Percentiles rank a stretch among this genome's conserved stretches.
Conservation (phyloP, 2,888 invertebrate species). For the Eupithecia tripunctaria region DNA sequence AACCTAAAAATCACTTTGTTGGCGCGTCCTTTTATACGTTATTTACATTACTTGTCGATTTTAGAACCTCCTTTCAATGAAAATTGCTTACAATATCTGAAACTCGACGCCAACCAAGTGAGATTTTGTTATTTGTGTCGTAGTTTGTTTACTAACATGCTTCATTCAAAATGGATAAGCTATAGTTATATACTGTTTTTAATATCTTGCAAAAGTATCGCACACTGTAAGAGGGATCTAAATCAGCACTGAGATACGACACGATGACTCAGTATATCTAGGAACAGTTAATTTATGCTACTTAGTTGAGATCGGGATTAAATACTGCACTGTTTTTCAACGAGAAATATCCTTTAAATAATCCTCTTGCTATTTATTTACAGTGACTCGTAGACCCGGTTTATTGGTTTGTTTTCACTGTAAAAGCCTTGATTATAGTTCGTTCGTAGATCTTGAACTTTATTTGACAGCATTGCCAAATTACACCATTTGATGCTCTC, state of each 20-base stretch:
- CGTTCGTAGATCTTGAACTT: too few species aligned
- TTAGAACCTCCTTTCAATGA: too few species aligned
- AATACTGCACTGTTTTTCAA: conserved; percentile 1
- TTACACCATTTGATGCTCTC: too few species aligned
- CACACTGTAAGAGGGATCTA: background rate
- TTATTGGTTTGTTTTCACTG: background rate
- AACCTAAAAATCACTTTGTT: too few species aligned
- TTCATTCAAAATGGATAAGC: too few species aligned
- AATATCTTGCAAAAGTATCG: background rate
- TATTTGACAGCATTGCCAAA: too few species aligned
- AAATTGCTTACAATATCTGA: too few species aligned
- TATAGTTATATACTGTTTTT: background rate
- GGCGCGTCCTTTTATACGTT: too few species aligned
- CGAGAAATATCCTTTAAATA: background rate
- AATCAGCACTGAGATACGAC: background rate
- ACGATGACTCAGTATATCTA: background rate
- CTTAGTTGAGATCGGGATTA: background rate
- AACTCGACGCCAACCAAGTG: too few species aligned
- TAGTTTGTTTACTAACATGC: too few species aligned
- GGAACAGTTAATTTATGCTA: background rate
- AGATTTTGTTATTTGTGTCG: too few species aligned
- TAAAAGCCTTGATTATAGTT: background rate
- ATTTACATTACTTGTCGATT: too few species aligned
- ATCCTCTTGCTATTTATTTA: background rate
- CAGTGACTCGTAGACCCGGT: background rate